Base-by-base conservation (phyloP, 2,113 vertebrate species). In the Oryzias woworae region DNA sequence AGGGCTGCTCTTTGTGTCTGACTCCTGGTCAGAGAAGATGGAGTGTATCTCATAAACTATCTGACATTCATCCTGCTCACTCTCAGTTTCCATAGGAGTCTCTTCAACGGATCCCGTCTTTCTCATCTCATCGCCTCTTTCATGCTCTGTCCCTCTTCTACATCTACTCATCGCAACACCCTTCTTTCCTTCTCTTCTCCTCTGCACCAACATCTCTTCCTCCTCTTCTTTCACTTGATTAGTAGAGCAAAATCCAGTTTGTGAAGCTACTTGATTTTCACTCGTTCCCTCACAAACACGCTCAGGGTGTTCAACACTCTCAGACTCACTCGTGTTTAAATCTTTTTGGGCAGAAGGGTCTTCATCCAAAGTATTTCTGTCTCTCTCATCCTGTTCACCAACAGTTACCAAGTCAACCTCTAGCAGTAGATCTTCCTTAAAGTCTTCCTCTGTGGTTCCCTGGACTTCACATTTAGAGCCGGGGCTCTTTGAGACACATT, bases 371-470 rank as follows among this genome's bases (percentile, higher is more conserved):
- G 23, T 4, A 23, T 24, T 23, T 41, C 64, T 66, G n/a, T 77
- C 66, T 44, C 17, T 83, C 22, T 80, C 85, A 69, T 62, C 82
- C 45, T 84, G 75, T n/a, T 89, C 89, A 28, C 88, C 89, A 72
- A 91, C 82, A 64, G 88, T 91, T 53, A 93, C 80, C 58, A 92
- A 62, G 77, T 91, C 88, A 12, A 92, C 86, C 24, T 89, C 89
- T 0, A 87, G 66, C 59, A 90, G 73, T 54, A 91, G 80, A 70
- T 89, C 83, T 56, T 89, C 88, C 61, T 91, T 91, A 18, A 88
- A 43, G 45, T 90, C 88, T 22, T 90, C 89, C 26, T 85, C 82
- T 3, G 49, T 23, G n/a, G 52, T 46, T n/a, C 47, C 36, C 36
- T 76, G 83, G 8, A 61, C 63, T 41, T 75, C 66, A 57, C 73